Evolutionary conservation across 1,140 invertebrate genomes (phyloP), one percentile per base, ranked within the genome.

Genomic region (Drosophila bifasciata): DNA sequence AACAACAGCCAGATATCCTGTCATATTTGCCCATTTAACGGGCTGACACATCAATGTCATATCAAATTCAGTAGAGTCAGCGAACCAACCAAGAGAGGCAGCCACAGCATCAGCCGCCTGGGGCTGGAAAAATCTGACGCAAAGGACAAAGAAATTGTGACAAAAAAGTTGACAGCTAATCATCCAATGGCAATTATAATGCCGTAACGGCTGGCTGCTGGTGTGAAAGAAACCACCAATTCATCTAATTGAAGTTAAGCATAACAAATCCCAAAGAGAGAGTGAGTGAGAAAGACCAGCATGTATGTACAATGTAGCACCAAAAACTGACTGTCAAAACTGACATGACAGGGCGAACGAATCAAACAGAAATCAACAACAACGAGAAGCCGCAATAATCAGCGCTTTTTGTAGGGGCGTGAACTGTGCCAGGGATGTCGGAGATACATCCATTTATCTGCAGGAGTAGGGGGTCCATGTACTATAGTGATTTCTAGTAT

Each of bases 11-110:
- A 50, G 76, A 67, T 73, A 51, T 61, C 57, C 77, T 88, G 83
- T 88, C 83, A 89, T 88, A 89, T 89, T 89, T 89, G 84, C 84
- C 76, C 79, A 91, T 90, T 91, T 91, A 91, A 91, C 89, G 78
- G 84, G 63, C 89, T 91, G 89, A 89, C 89, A 91, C 81, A 91
- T 91, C 89, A 91, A 79, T 89, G 89, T 91, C 89, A 91, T 76
- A 91, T 89, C 89, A 90, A 66, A 85, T 52, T 41, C 68, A 28
- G 17, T 13, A 13, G 32, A 36, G 3, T 3, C 8, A 7, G 28
- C 28, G 36, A 41, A 43, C 79, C 79, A 83, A 77, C 74, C 78
- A 62, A 57, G 59, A 57, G 59, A 64, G 32, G 5, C n/a, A 67
- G 28, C 7, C 28, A 36, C 59, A 45, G 56, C 63, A 48, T 61